Conservation (phyloP, 2,888 invertebrate genomes). For the Drosophila anomelani region DNA sequence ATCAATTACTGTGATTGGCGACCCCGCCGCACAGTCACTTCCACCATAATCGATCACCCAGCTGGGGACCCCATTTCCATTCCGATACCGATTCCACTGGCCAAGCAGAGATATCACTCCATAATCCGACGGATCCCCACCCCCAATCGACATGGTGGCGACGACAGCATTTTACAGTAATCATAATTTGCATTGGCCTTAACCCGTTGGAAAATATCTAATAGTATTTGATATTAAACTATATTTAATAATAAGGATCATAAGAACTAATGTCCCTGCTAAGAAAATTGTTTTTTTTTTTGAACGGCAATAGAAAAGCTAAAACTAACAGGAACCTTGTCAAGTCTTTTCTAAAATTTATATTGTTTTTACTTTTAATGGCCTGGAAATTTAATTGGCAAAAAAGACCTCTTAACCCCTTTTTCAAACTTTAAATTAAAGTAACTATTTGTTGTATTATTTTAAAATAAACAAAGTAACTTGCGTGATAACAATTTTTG, state of each 20-base stretch:
- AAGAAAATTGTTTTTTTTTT: too few relatives aligned
- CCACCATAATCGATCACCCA: slow-evolving; percentile 77
- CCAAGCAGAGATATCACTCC: slow-evolving; percentile 9
- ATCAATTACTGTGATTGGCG: slow-evolving; percentile 75
- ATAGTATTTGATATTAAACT: neutral
- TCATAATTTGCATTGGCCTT: slow-evolving; percentile 36
- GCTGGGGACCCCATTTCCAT: slow-evolving; percentile 43
- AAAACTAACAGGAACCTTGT: too few relatives aligned
- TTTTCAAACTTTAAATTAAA: neutral
- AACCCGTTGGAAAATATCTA: slow-evolving; percentile 21
- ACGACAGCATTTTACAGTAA: slow-evolving; percentile 28
- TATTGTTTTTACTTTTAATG: too few relatives aligned
- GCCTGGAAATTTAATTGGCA: too few relatives aligned
- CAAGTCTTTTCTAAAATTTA: too few relatives aligned
- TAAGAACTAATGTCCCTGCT: too few relatives aligned
- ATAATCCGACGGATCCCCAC: slow-evolving; percentile 21
- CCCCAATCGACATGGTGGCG: slow-evolving; percentile 33
- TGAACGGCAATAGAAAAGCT: too few relatives aligned
- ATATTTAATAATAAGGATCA: neutral
- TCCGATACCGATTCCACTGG: slow-evolving; percentile 1
- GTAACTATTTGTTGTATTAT: neutral
- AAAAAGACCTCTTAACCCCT: neutral
- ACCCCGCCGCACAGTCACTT: slow-evolving; percentile 54
- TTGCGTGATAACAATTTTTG: neutral
- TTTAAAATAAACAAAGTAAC: neutral